phyloP scores from a whole-genome alignment of 2,888 invertebrate genomes.

The Cheilosia urbana region DNA sequence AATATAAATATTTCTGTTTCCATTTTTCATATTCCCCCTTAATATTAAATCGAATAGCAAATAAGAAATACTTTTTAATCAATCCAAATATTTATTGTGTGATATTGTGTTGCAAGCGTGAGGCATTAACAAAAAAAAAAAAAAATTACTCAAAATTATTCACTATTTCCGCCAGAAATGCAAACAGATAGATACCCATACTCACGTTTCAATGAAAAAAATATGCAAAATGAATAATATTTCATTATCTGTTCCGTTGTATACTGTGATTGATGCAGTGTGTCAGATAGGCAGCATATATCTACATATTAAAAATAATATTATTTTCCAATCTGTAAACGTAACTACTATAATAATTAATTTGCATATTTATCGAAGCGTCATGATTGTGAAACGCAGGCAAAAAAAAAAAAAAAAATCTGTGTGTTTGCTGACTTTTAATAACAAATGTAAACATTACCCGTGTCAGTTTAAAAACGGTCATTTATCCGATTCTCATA shows the following conservation, averaged over 20 bases:
- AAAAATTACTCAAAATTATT: constrained; percentile 29
- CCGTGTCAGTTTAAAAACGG: not conserved
- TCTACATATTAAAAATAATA: constrained; percentile 30
- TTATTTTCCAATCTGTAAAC: constrained; percentile 54
- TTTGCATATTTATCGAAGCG: constrained; percentile 57
- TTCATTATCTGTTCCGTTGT: constrained; percentile 45
- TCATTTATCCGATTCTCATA: not conserved
- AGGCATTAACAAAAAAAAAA: not conserved
- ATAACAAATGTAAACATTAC: constrained; percentile 28
- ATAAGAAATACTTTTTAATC: constrained; percentile 31
- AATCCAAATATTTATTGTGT: constrained; percentile 38
- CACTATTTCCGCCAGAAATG: constrained; percentile 30
- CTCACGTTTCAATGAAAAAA: no score
- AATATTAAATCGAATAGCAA: constrained; percentile 41
- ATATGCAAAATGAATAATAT: constrained; percentile 40
- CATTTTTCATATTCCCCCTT: constrained; percentile 1
- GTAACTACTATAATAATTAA: constrained; percentile 52
- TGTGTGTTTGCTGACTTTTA: constrained; percentile 7
- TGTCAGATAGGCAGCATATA: not conserved
- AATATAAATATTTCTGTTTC: constrained; percentile 16
- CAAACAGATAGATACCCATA: no score
- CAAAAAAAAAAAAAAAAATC: constrained; percentile 6
- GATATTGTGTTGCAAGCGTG: not conserved
- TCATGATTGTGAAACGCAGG: constrained; percentile 14
- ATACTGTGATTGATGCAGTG: constrained; percentile 43